phyloP scores from a whole-genome alignment of 2,888 invertebrate species.

The Phrixothrix hirtus region DNA sequence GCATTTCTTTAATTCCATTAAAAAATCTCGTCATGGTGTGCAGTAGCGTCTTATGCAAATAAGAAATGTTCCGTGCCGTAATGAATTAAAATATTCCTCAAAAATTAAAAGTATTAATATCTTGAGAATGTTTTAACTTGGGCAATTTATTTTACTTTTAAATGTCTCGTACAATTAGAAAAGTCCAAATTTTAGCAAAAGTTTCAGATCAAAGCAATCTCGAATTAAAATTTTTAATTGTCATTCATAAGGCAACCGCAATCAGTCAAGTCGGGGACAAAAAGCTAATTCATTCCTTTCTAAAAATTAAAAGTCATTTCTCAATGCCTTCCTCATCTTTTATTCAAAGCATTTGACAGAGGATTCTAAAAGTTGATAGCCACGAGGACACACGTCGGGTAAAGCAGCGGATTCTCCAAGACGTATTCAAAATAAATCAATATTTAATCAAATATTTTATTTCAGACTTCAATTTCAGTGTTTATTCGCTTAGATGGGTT shows the following conservation, averaged over 20 bases:
- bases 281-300: slow-evolving; percentile 38
- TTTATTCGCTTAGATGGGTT: slow-evolving; percentile 46
- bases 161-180: slow-evolving; percentile 30
- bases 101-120: slow-evolving; percentile 28
- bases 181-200: slow-evolving; percentile 23
- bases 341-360: slow-evolving; percentile 35
- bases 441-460: slow-evolving; percentile 47
- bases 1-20: slow-evolving; percentile 28
- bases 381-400: slow-evolving; percentile 20
- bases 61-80: slow-evolving; percentile 17
- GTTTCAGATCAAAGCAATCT: slow-evolving; percentile 33
- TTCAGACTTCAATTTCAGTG: slow-evolving; percentile 46
- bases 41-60: slow-evolving; percentile 24
- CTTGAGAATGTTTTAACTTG: slow-evolving; percentile 14
- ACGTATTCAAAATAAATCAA: slow-evolving; percentile 38
- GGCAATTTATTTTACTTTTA: slow-evolving; percentile 30
- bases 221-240: slow-evolving; percentile 45
- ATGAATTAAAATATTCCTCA: slow-evolving; percentile 30
- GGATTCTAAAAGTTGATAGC: slow-evolving; percentile 17
- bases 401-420: slow-evolving; percentile 13
- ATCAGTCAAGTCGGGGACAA: slow-evolving; percentile 39
- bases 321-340: slow-evolving; percentile 39
- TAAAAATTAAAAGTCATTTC: slow-evolving; percentile 41
- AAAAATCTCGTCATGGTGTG: slow-evolving; percentile 20
- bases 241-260: slow-evolving; percentile 43